phyloP scores from a whole-genome alignment of 2,888 invertebrate species.

The Napeogenes sylphis region DNA sequence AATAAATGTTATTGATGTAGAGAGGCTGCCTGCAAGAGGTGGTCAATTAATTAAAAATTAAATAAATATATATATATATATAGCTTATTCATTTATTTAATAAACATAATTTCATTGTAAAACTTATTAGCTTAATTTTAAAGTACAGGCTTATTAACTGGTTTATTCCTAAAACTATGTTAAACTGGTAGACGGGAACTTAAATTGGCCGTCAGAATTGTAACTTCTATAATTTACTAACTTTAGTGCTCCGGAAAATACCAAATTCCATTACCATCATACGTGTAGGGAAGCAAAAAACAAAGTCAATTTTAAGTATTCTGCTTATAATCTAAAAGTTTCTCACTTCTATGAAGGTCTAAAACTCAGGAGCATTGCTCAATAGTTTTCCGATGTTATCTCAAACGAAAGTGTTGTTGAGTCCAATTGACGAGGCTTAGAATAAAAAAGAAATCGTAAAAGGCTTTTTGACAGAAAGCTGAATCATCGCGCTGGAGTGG shows the following conservation, averaged over 20 bases:
- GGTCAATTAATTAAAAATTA: too few species aligned
- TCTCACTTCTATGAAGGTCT: conserved; percentile 18
- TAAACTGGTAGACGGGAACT: conserved; percentile 40
- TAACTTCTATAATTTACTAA: conserved; percentile 53
- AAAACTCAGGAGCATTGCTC: conserved; percentile 25
- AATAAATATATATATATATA: too few species aligned
- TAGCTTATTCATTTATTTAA: not conserved
- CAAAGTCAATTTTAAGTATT: too few species aligned
- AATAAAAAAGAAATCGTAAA: conserved; percentile 71
- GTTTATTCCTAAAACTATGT: conserved; percentile 24
- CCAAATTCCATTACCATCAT: not conserved
- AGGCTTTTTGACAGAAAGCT: conserved; percentile 72
- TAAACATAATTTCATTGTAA: not conserved
- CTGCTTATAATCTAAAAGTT: conserved; percentile 4
- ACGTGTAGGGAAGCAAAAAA: not conserved
- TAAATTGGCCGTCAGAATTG: conserved; percentile 51
- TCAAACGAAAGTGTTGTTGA: conserved; percentile 54
- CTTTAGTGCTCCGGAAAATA: conserved; percentile 20
- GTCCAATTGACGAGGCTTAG: conserved; percentile 56
- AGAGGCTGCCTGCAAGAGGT: too few species aligned
- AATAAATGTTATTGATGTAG: too few species aligned
- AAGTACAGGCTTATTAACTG: not conserved
- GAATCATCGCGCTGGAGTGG: conserved; percentile 68
- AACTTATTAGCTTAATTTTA: not conserved
- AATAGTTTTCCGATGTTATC: conserved; percentile 41